phyloP scores from a whole-genome alignment of 1,140 invertebrate genomes.

The Monomorium pharaonis region DNA sequence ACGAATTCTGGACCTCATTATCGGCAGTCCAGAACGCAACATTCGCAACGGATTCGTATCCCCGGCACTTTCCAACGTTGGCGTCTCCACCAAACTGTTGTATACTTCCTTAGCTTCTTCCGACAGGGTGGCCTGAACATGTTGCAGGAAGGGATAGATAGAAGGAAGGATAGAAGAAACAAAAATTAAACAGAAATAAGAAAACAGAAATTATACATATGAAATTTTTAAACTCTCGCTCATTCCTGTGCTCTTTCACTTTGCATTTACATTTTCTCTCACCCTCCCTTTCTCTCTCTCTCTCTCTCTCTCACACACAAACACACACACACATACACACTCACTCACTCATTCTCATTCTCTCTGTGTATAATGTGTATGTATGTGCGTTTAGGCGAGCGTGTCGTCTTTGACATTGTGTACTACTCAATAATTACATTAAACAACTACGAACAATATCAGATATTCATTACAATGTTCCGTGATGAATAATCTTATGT shows the following conservation, averaged over 20 bases:
- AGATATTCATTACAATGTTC: neutral
- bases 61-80: conserved; percentile 80
- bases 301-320: neutral
- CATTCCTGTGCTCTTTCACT: neutral
- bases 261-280: neutral
- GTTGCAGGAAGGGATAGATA: conserved; percentile 76
- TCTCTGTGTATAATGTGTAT: neutral
- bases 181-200: conserved; percentile 79
- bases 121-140: conserved; percentile 90
- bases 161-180: conserved; percentile 79
- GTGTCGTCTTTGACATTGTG: neutral
- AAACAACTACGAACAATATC: neutral
- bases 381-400: neutral
- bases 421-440: conserved; percentile 6
- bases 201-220: conserved; percentile 63
- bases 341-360: neutral
- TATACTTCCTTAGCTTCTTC: conserved; percentile 95
- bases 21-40: conserved; percentile 88
- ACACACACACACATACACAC: no score
- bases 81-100: conserved; percentile 94
- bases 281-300: neutral
- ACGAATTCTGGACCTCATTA: conserved; percentile 87
- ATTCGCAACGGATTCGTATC: conserved; percentile 90
- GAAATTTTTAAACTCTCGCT: conserved; percentile 14
- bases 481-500: neutral